Base-by-base conservation (phyloP, 2,113 vertebrate species). In the Melospiza georgiana region DNA sequence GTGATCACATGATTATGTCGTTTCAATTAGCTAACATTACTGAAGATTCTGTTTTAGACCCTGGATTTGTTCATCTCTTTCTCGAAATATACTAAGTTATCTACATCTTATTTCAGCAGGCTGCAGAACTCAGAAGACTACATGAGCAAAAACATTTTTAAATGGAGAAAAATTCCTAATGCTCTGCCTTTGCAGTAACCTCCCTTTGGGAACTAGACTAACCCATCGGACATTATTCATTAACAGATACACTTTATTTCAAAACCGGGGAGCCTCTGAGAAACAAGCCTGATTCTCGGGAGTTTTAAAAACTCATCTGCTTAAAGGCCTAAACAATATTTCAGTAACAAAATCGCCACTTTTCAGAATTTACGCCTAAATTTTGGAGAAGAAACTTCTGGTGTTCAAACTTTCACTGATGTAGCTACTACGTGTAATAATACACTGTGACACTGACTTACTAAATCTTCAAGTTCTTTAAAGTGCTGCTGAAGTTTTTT, bases 271-370 rank as follows among this genome's bases (percentile, higher is more conserved):
- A 88, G 22, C 19, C 30, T 62, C 31, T 3, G 12, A 96, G 41
- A 80, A 77, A 66, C 0, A 0, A 66, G 22, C 2, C 30, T 8
- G 7, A 71, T 24, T 54, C 61, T 83, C 3, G 0, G 11, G 31
- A 39, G 37, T 46, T 77, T 39, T 52, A 37, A 71, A 62, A 84
- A 67, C 28, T 30, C 49, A 55, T 13, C 30, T 33, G 7, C 24
- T 43, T 79, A 69, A 79, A 58, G 5, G 5, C 20, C 31, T 41
- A 39, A 61, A 52, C 15, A 62, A 39, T 3, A 10, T 33, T 27
- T 65, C 48, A 31, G 17, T 67, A 58, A 87, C 23, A 57, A 57
- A 91, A 58, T 10, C 57, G 2, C 1, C 11, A 24, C 20, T 72
- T 77, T 41, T 44, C 55, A 46, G 11, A 69, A 71, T 31, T 46